These are phyloP conservation scores for Indicator maculatus DNA, from an alignment of 2,113 vertebrate species.

Conservation along the genomic window DNA sequence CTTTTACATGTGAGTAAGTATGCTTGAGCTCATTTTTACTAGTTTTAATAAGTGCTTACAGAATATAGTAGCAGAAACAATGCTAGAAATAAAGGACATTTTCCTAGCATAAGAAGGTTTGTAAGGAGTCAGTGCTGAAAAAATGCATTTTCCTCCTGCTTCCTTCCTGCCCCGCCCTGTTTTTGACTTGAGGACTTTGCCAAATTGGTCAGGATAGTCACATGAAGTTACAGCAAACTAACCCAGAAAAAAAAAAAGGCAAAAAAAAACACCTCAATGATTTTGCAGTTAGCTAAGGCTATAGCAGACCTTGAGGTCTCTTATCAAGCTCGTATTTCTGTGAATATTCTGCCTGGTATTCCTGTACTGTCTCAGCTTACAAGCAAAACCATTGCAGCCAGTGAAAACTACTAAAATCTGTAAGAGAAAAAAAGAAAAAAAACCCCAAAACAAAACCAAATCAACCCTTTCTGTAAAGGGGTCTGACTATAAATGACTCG, in stretches of 20 bases:
- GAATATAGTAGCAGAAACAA: not conserved
- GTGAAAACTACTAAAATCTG: not conserved
- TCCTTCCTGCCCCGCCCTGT: accelerated
- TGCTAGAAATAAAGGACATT: not conserved
- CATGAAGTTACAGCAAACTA: not conserved
- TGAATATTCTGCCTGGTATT: not conserved
- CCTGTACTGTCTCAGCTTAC: not conserved
- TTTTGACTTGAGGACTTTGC: not conserved
- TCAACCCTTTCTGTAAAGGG: not conserved
- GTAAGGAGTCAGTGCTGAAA: not conserved
- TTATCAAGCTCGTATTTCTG: not conserved
- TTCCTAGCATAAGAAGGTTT: not conserved
- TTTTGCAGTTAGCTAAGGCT: not conserved
- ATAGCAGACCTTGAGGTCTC: not conserved
- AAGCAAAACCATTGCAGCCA: not conserved
- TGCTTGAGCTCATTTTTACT: not conserved
- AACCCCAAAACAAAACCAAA: not conserved
- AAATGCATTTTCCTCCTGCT: not conserved
- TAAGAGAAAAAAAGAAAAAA: not conserved
- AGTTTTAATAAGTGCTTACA: not conserved
- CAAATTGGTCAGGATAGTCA: not conserved
- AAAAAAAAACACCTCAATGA: not conserved
- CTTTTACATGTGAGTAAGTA: not conserved
- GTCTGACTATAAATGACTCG: not conserved
- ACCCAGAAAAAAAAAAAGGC: not conserved